A percentile compares a stretch with the other conserved stretches of the same genome.
Evolutionary conservation across 2,113 vertebrate species (phyloP).

Genomic region (Tinamus guttatus): DNA sequence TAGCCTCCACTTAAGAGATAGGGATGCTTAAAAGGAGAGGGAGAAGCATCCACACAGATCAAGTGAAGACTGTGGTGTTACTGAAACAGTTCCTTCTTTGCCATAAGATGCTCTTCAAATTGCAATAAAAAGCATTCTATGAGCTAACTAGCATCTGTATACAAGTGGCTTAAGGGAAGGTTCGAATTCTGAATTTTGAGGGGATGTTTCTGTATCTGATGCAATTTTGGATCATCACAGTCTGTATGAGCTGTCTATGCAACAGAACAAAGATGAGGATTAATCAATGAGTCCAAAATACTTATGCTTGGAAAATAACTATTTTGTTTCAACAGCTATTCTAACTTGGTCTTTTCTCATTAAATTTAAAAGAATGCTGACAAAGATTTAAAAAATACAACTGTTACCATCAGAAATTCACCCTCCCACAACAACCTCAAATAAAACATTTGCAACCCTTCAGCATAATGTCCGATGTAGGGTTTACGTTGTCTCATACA

Average conservation of each 20-base stretch:
- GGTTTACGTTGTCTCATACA: neutral
- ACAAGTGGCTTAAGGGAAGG: conserved; percentile 1
- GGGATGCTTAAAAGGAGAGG: neutral
- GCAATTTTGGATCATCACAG: conserved; percentile 11
- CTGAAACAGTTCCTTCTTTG: neutral
- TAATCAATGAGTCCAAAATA: conserved; percentile 7
- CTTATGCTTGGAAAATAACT: neutral
- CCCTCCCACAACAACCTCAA: neutral
- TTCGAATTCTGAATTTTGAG: neutral
- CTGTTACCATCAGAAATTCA: neutral
- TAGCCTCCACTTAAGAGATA: neutral
- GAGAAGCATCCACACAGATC: neutral
- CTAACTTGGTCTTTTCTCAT: neutral
- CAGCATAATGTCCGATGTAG: neutral
- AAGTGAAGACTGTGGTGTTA: neutral
- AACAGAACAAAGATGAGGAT: conserved; percentile 3
- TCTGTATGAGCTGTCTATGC: neutral
- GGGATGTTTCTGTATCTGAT: conserved; percentile 4
- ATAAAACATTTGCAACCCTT: neutral
- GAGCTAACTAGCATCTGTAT: conserved; percentile 37
- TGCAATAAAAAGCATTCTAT: neutral
- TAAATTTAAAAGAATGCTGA: neutral
- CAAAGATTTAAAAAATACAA: neutral
- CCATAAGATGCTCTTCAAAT: neutral
- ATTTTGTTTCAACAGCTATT: conserved; percentile 1